Evolutionary conservation across 2,797 vertebrate species (phyloP), one percentile per base, ranked within the genome.

Genomic region (Geotrypetes seraphini): DNA sequence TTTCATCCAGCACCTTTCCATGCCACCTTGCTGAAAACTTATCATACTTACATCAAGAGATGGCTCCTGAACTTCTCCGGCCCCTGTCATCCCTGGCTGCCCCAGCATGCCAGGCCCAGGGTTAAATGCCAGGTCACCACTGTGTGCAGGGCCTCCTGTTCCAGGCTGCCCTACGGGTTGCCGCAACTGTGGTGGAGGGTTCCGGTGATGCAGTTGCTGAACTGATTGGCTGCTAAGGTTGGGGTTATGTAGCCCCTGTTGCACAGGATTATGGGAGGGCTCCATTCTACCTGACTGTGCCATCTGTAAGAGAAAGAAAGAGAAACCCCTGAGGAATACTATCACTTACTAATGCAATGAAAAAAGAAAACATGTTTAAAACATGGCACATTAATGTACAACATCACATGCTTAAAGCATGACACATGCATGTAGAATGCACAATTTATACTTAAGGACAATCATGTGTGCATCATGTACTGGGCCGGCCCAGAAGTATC

Each of bases 1-100:
- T n/a, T n/a, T n/a, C n/a, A n/a, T n/a, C n/a, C n/a, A n/a, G n/a
- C n/a, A n/a, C n/a, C n/a, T n/a, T n/a, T n/a, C n/a, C n/a, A n/a
- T n/a, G n/a, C n/a, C n/a, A n/a, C n/a, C n/a, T n/a, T n/a, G n/a
- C n/a, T n/a, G n/a, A n/a, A n/a, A n/a, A n/a, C n/a, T 3, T 12
- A 15, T 12, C 8, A 9, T 43, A 85, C 89, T 94, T 68, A 97
- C 93, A n/a, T 97, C 93, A 15, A 97, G 81, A 7, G 88, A 66
- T 4, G 90, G 85, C 41, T 97, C 93, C 0, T 89, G 60, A 19
- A 85, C 89, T 2, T 95, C 93, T 30, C 43, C 83, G 1, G 66
- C 25, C 14, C 69, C 73, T 18, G 64, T 31, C 31, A 71, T 36
- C 7, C 60, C 59, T 14, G 67, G 69, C 58, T 75, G 16, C 16